These are phyloP conservation scores for Busseola fusca DNA, from an alignment of 2,888 invertebrate genomes.

Conservation along the genomic window DNA sequence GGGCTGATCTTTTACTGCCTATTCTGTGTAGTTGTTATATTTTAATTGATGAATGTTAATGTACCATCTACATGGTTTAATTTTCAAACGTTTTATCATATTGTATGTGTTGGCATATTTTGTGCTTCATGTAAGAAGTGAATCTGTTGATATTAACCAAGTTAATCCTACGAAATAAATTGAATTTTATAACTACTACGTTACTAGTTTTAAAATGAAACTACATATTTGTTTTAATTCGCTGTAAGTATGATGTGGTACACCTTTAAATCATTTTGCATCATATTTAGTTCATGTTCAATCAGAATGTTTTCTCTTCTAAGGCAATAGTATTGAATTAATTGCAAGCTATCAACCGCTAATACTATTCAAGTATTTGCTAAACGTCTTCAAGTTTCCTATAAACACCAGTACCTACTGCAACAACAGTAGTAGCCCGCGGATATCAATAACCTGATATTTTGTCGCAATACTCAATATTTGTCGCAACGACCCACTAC, in stretches of 20 bases:
- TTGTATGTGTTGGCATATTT: constrained; percentile 18
- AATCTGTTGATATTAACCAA: constrained; percentile 6
- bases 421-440: constrained; percentile 20
- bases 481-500: constrained; percentile 45
- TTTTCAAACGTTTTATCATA: constrained; percentile 1
- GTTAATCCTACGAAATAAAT: not conserved
- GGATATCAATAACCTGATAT: constrained; percentile 50
- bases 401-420: not conserved
- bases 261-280: not conserved
- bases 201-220: not conserved
- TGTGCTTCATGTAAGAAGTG: constrained; percentile 21
- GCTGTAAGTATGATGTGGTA: not conserved
- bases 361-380: constrained; percentile 8
- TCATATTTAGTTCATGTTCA: not conserved
- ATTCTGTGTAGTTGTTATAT: not conserved
- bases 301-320: not conserved
- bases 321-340: not conserved
- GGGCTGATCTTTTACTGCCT: not conserved
- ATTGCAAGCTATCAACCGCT: not conserved
- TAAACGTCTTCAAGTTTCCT: not conserved
- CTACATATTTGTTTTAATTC: not conserved
- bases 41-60: not conserved
- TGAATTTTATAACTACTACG: not conserved
- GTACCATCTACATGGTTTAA: not conserved
- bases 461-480: constrained; percentile 52